phyloP scores from a whole-genome alignment of 2,888 invertebrate species.

The Muschampia plurimacula region DNA sequence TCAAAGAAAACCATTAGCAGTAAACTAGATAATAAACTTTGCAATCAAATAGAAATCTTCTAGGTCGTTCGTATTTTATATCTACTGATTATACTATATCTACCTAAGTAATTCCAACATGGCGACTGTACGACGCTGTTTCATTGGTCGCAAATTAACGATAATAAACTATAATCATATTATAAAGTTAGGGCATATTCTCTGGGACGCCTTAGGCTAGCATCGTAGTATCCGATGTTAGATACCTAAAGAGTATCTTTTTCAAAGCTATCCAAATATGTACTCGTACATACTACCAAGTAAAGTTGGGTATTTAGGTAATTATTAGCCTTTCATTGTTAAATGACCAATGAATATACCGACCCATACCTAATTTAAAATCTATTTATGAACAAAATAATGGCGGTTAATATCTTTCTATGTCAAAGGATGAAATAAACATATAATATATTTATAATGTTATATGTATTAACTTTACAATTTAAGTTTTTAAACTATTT shows the following conservation, averaged over 20 bases:
- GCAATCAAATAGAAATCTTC: conserved; percentile 24
- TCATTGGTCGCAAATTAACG: conserved; percentile 82
- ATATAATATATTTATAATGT: too few species aligned
- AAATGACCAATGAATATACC: too few species aligned
- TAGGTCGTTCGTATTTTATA: conserved; percentile 22
- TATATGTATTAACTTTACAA: too few species aligned
- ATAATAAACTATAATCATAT: conserved; percentile 82
- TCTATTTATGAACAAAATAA: too few species aligned
- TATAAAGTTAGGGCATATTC: conserved; percentile 58
- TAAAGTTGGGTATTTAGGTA: too few species aligned
- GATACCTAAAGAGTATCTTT: conserved; percentile 7
- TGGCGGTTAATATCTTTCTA: too few species aligned
- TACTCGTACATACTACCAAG: too few species aligned
- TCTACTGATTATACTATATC: not conserved
- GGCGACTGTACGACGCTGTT: conserved; percentile 74
- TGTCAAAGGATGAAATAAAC: too few species aligned
- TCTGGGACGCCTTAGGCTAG: conserved; percentile 23
- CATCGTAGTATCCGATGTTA: conserved; percentile 28
- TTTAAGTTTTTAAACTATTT: too few species aligned
- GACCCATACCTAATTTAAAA: too few species aligned
- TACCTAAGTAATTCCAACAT: conserved; percentile 59
- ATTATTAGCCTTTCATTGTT: too few species aligned
- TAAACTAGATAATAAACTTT: conserved; percentile 7
- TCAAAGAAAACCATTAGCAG: not conserved
- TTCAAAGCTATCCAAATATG: not conserved